A percentile compares a stretch with the other conserved stretches of the same genome.
Conservation (phyloP, 1,140 invertebrate species). For the Acromyrmex echinatior region DNA sequence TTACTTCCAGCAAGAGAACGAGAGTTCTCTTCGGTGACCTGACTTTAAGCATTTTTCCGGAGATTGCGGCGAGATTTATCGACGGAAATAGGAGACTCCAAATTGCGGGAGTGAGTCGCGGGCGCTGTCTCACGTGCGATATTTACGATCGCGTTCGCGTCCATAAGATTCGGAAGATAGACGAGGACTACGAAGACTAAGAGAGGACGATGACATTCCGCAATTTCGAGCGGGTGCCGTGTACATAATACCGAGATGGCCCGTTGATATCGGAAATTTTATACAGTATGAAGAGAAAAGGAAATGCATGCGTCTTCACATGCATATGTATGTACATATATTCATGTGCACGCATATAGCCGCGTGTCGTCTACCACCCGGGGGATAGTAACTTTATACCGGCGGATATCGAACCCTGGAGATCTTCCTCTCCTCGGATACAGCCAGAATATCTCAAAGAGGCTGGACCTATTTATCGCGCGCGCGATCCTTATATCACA, state of each 20-base stretch:
- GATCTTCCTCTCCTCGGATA: slow-evolving; percentile 48
- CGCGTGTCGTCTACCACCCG: slow-evolving; percentile 13
- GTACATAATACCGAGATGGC: slow-evolving; percentile 64
- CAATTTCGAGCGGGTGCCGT: slow-evolving; percentile 59
- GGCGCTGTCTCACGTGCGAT: slow-evolving; percentile 48
- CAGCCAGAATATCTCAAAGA: slow-evolving; percentile 33
- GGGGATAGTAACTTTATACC: slow-evolving; percentile 61
- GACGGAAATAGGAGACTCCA: slow-evolving; percentile 49
- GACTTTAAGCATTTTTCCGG: slow-evolving; percentile 42
- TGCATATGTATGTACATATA: slow-evolving; percentile 25
- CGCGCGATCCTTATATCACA: slow-evolving; percentile 3
- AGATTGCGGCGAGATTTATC: slow-evolving; percentile 50
- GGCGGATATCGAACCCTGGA: slow-evolving; percentile 47
- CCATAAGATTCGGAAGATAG: slow-evolving; percentile 22
- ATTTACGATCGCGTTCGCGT: slow-evolving; percentile 60
- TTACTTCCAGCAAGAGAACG: slow-evolving; percentile 12
- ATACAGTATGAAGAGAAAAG: slow-evolving; percentile 26
- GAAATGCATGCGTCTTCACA: slow-evolving; percentile 31
- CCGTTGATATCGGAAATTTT: slow-evolving; percentile 72
- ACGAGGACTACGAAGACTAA: slow-evolving; percentile 37
- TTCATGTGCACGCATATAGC: slow-evolving; percentile 22
- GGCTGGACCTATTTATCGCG: slow-evolving; percentile 22
- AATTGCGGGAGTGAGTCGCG: slow-evolving; percentile 40
- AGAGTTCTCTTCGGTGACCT: slow-evolving; percentile 21
- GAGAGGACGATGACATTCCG: slow-evolving; percentile 54